Conservation (phyloP, 2,113 vertebrate species). For the Erpornis zantholeuca region DNA sequence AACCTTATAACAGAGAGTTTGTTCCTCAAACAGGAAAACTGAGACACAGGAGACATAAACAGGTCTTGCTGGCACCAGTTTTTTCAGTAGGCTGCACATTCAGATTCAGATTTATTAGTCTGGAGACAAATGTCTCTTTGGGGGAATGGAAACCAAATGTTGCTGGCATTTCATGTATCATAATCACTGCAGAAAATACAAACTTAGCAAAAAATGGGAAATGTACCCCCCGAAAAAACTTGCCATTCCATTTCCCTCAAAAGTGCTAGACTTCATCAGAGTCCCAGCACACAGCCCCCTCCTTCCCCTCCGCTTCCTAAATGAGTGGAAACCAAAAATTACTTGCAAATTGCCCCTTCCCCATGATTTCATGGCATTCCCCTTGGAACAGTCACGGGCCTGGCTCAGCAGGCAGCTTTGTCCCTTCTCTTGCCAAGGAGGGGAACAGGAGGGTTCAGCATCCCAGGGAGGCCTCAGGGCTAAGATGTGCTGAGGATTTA, state of each 20-base stretch:
- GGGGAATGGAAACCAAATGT: slow-evolving; percentile 17
- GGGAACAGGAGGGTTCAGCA: not conserved
- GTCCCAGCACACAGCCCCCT: not conserved
- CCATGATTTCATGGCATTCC: not conserved
- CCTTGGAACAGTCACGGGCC: not conserved
- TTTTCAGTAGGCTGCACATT: not conserved
- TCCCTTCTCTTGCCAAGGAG: not conserved
- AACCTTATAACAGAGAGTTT: not conserved
- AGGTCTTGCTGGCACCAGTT: not conserved
- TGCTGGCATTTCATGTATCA: not conserved
- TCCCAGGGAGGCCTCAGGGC: fast-evolving
- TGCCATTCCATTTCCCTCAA: not conserved
- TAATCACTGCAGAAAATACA: not conserved
- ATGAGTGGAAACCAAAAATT: not conserved
- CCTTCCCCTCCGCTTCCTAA: not conserved
- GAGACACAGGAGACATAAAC: not conserved
- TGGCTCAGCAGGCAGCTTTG: not conserved
- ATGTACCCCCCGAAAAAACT: not conserved
- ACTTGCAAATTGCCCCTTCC: not conserved
- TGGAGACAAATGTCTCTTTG: slow-evolving; percentile 17
- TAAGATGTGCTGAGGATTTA: fast-evolving
- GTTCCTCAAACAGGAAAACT: not conserved
- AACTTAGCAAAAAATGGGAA: not conserved
- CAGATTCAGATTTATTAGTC: slow-evolving; percentile 20
- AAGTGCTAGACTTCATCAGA: not conserved